Conservation (phyloP, 2,797 vertebrate species). For the Chiroxiphia lanceolata region DNA sequence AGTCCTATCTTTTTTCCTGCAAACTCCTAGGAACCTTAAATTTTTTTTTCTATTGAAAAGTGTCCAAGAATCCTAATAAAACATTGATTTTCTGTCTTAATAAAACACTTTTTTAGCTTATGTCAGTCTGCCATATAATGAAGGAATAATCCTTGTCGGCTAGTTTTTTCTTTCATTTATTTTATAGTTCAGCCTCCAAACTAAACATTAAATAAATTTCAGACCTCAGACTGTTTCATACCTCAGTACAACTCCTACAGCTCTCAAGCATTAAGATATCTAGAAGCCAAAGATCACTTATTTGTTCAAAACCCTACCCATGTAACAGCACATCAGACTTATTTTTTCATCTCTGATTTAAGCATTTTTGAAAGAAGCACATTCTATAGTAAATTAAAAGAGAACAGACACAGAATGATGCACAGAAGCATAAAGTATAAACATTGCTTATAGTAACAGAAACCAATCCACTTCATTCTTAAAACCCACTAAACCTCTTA, state of each 20-base stretch:
- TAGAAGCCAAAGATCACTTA: background rate
- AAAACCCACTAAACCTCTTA: background rate
- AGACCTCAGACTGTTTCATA: background rate
- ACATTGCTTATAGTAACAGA: background rate
- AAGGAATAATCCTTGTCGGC: background rate
- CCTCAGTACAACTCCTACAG: background rate
- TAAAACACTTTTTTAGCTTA: background rate
- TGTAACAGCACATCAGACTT: background rate
- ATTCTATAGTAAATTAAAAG: background rate
- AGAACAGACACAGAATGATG: background rate
- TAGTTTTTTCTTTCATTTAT: background rate
- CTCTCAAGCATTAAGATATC: background rate
- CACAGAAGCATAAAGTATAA: background rate
- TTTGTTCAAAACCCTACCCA: background rate
- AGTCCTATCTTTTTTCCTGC: background rate
- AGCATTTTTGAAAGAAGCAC: background rate
- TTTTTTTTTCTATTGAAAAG: background rate
- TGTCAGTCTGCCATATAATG: background rate
- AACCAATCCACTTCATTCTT: background rate
- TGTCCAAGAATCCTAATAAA: background rate
- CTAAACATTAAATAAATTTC: background rate
- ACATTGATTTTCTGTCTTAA: background rate
- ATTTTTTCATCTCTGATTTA: background rate
- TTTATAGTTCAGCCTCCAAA: background rate
- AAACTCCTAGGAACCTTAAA: background rate